Evolutionary conservation across 2,888 invertebrate genomes (phyloP).

Genomic region (Cyrtodaria siliqua): DNA sequence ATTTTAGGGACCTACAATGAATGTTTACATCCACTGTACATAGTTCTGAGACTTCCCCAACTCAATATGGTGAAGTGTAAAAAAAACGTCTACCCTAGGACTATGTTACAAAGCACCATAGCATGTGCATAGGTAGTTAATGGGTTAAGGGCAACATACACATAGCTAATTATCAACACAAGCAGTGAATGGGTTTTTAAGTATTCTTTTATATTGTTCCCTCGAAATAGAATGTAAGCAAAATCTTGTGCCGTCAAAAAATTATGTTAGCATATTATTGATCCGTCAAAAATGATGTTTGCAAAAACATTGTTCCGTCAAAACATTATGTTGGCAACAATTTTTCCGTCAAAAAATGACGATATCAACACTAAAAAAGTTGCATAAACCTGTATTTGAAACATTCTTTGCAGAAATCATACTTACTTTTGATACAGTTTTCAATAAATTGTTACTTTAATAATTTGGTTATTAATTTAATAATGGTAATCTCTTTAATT

Average conservation of each 20-base stretch:
- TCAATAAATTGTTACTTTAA: too few species aligned
- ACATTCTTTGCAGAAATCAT: too few species aligned
- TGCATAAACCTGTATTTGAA: too few species aligned
- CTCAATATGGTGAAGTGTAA: slow-evolving; percentile 14
- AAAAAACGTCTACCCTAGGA: background rate
- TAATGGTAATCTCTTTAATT: too few species aligned
- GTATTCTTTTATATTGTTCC: slow-evolving; percentile 9
- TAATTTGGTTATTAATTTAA: too few species aligned
- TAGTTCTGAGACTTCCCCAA: slow-evolving; percentile 19
- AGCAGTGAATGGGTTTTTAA: slow-evolving; percentile 6
- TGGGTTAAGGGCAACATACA: slow-evolving; percentile 13
- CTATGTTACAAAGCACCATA: slow-evolving; percentile 19
- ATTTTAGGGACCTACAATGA: too few species aligned
- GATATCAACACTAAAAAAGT: too few species aligned
- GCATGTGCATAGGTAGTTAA: slow-evolving; percentile 14
- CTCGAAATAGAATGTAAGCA: too few species aligned
- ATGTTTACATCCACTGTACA: too few species aligned
- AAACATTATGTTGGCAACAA: slow-evolving; percentile 8
- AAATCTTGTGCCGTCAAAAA: too few species aligned
- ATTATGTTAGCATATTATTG: slow-evolving; percentile 25
- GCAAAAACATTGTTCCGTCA: slow-evolving; percentile 1
- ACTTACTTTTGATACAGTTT: too few species aligned
- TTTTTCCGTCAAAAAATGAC: too few species aligned
- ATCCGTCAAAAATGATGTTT: slow-evolving; percentile 90
- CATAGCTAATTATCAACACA: slow-evolving; percentile 10